Conservation (phyloP, 1,140 invertebrate genomes). For the Cheumatopsyche charites region DNA sequence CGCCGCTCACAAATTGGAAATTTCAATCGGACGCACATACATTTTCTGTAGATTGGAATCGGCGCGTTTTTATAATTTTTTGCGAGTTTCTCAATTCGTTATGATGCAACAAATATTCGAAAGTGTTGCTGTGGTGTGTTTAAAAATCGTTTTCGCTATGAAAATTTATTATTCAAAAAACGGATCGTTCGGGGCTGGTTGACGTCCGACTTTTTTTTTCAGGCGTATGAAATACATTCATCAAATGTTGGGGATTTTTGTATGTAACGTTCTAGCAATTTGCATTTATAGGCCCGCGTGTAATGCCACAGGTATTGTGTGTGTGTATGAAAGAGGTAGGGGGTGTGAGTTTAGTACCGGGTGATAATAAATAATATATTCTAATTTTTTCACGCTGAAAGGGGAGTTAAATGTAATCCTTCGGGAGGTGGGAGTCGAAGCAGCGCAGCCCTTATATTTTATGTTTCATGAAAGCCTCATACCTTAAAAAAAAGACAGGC, state of each 20-base stretch:
- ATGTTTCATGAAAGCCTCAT: conserved; percentile 42
- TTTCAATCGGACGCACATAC: no score
- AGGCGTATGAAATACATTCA: conserved; percentile 10
- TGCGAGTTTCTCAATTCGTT: no score
- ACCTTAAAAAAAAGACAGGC: no score
- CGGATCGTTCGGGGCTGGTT: neutral
- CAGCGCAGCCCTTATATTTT: conserved; percentile 42
- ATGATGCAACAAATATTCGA: no score
- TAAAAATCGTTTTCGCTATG: neutral
- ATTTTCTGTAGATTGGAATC: no score
- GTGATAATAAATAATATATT: conserved; percentile 50
- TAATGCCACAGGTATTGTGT: conserved; percentile 36
- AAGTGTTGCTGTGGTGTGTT: neutral
- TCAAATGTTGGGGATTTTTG: conserved; percentile 30
- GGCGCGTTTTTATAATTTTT: no score
- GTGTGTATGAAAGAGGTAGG: no score
- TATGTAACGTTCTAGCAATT: conserved; percentile 40
- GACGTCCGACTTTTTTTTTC: neutral
- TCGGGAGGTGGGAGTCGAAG: conserved; percentile 23
- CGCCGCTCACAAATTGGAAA: no score
- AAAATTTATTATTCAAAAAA: neutral
- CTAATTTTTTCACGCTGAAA: conserved; percentile 50
- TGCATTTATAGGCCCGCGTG: conserved; percentile 47
- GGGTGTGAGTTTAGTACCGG: conserved; percentile 38
- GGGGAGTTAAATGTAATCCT: conserved; percentile 49